phyloP scores from a whole-genome alignment of 2,113 vertebrate genomes.

The Callospermophilus lateralis region DNA sequence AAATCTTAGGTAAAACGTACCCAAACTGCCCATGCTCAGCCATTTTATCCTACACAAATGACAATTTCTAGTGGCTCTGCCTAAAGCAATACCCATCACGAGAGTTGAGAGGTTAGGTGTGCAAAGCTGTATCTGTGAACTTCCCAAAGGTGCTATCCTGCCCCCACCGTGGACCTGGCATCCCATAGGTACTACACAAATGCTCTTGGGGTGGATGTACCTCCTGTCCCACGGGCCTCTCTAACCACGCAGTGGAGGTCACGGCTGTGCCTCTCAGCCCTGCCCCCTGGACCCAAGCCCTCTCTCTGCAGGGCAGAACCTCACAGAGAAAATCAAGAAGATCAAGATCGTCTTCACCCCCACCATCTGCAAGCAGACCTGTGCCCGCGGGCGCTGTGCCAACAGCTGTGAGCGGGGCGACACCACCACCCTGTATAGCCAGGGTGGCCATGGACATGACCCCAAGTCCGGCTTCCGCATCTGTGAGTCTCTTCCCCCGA shows the following conservation, averaged over 20 bases:
- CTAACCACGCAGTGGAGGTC: slow-evolving; percentile 57
- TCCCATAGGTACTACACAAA: not conserved
- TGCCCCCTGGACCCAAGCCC: slow-evolving; percentile 75
- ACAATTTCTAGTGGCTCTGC: not conserved
- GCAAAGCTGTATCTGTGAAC: not conserved
- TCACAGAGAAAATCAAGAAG: slow-evolving; percentile 91
- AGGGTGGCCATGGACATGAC: slow-evolving; percentile 86
- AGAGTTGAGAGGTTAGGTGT: not conserved
- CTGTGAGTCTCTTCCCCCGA: slow-evolving; percentile 90
- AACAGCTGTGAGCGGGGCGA: slow-evolving; percentile 96
- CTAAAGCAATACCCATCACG: not conserved
- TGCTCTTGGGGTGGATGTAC: not conserved
- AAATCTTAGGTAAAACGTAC: not conserved
- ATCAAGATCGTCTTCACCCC: slow-evolving; percentile 98
- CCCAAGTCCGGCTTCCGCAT: slow-evolving; percentile 95
- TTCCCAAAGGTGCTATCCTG: not conserved
- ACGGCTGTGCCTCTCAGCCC: slow-evolving; percentile 71
- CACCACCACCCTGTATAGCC: slow-evolving; percentile 95
- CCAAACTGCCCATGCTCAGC: not conserved
- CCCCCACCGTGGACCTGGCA: not conserved
- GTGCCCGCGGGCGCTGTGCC: slow-evolving; percentile 91
- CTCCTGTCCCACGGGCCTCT: not conserved
- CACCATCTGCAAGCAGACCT: slow-evolving; percentile 96
- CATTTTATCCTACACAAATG: not conserved
- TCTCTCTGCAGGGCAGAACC: slow-evolving; percentile 88